These are phyloP conservation scores for Leptodactylus fallax DNA, from an alignment of 2,797 vertebrate genomes.

Conservation along the genomic window DNA sequence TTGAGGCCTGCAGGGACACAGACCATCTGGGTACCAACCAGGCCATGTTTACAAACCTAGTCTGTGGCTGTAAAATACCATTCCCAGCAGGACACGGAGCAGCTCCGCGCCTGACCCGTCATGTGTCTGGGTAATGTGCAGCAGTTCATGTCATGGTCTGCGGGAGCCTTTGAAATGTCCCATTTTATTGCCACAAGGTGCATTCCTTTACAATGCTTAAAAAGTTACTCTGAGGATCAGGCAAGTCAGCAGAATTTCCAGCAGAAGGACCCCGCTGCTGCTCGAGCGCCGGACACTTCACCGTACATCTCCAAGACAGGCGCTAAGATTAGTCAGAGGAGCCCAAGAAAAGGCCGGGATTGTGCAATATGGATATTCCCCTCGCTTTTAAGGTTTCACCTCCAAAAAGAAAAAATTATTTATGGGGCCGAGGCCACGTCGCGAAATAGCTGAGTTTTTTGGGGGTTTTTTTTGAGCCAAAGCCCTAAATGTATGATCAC, in stretches of 20 bases:
- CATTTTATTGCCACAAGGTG: conserved; percentile 16
- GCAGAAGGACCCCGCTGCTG: background rate
- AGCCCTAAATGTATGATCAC: no score
- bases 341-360: background rate
- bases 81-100: conserved; percentile 28
- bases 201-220: conserved; percentile 34
- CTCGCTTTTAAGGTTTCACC: background rate
- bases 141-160: background rate
- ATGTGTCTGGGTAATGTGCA: background rate
- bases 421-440: no score
- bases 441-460: no score
- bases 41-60: conserved; percentile 26
- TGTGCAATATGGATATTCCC: background rate
- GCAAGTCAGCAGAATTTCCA: conserved; percentile 24
- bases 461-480: no score
- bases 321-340: background rate
- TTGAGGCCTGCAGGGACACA: no score
- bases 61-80: conserved; percentile 8
- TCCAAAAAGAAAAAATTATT: no score
- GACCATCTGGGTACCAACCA: conserved; percentile 12
- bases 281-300: background rate
- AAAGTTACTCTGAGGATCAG: conserved; percentile 14
- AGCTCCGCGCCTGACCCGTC: background rate
- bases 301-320: background rate
- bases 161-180: conserved; percentile 37